Conservation (phyloP, 1,140 invertebrate species). For the Anoplolepis gracilipes region DNA sequence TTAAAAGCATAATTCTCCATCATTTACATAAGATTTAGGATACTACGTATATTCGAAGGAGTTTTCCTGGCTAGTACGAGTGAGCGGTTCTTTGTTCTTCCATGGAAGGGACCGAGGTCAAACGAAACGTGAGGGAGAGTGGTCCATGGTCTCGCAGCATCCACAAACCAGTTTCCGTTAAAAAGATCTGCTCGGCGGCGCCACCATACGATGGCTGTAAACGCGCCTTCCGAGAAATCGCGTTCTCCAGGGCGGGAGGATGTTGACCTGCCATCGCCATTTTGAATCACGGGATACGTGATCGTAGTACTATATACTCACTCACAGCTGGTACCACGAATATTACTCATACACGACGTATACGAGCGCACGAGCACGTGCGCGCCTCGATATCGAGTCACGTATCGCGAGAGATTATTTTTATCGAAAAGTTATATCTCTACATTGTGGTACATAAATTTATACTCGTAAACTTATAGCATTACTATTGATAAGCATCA, state of each 20-base stretch:
- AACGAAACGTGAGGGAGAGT: constrained; percentile 65
- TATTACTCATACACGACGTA: constrained; percentile 57
- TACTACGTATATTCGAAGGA: constrained; percentile 7
- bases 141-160: constrained; percentile 70
- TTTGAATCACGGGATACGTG: constrained; percentile 75
- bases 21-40: constrained; percentile 23
- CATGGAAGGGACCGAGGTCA: constrained; percentile 69
- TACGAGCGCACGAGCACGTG: constrained; percentile 53
- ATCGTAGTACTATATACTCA: constrained; percentile 80
- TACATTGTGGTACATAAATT: not conserved
- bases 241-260: constrained; percentile 73
- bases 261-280: constrained; percentile 80
- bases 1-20: not conserved
- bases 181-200: constrained; percentile 70
- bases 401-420: constrained; percentile 50
- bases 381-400: constrained; percentile 62
- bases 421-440: constrained; percentile 24
- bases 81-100: constrained; percentile 67
- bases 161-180: constrained; percentile 69
- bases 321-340: constrained; percentile 74
- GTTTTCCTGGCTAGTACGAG: constrained; percentile 33
- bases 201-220: constrained; percentile 57
- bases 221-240: constrained; percentile 42
- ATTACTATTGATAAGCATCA: not conserved
- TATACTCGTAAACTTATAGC: not conserved